These are phyloP conservation scores for Buathra laborator DNA, from an alignment of 2,888 invertebrate genomes.

Conservation along the genomic window DNA sequence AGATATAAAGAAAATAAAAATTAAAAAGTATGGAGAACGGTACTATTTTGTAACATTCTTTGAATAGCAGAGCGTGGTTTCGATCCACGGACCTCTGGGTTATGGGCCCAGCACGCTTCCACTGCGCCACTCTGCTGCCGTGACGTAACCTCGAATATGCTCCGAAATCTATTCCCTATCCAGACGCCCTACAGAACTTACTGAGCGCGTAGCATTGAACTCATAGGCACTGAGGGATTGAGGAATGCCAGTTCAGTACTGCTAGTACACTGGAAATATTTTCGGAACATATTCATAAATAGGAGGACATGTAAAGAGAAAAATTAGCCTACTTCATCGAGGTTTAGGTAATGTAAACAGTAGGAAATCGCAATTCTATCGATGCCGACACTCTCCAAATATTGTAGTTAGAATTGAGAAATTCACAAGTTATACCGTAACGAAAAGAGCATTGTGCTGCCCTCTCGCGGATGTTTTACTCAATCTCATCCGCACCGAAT, in stretches of 20 bases:
- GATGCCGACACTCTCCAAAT: not conserved
- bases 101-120: constrained; percentile 86
- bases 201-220: too few relatives aligned
- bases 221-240: too few relatives aligned
- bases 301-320: too few relatives aligned
- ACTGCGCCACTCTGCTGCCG: constrained; percentile 86
- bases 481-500: not conserved
- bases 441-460: not conserved
- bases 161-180: too few relatives aligned
- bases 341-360: too few relatives aligned
- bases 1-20: constrained; percentile 29
- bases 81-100: constrained; percentile 85
- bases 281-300: too few relatives aligned
- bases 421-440: not conserved
- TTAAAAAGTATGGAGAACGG: not conserved
- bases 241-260: too few relatives aligned
- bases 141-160: not conserved
- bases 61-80: constrained; percentile 79
- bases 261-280: too few relatives aligned
- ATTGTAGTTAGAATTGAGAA: not conserved
- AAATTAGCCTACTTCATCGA: too few relatives aligned
- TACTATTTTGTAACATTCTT: not conserved
- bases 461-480: not conserved
- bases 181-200: too few relatives aligned
- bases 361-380: not conserved